Base-by-base conservation (phyloP, 2,113 vertebrate genomes). In the Bufo gargarizans region DNA sequence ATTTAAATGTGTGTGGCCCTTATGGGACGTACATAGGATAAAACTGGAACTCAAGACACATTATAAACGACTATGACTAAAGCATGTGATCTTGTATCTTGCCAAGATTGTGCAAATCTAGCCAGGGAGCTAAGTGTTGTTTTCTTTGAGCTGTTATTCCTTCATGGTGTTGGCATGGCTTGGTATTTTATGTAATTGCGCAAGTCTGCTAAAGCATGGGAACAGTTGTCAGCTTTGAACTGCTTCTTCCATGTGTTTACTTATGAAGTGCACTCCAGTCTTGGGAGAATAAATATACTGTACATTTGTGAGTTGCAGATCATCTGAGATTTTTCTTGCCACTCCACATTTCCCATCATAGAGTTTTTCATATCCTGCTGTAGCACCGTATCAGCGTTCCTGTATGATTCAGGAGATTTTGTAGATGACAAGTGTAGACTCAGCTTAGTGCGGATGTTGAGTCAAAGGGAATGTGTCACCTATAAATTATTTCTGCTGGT, bases 221-320 rank as follows among this genome's bases (percentile, higher is more conserved):
- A 88, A 88, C 87, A 49, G 47, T 58, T 77, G 59, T 65, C 22
- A 20, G 80, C 87, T 88, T 77, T 88, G 71, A 83, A 77, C 80
- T 77, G 47, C 69, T 3, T 63, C 56, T 61, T 74, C 63, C 43
- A 43, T 65, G 69, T 88, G 80, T 77, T 88, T 88, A 83, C 87
- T 77, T 56, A 58, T 58, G 72, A 49, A 74, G 78, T 56, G 53
- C 67, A 5, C 80, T 10, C 3, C 43, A 84, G 59, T 49, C 69
- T 49, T 74, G 71, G 79, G 59, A 88, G 58, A 56, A 88, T 88
- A 84, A 82, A 83, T 77, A 83, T 20, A 76, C n/a, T 50, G 58
- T 53, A 74, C 49, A 63, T 74, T 45, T 74, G 56, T 3, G 65
- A 86, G 19, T 77, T 77, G 56, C 59, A 55, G 14, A 84, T 77